Evolutionary conservation across 2,888 invertebrate genomes (phyloP).

Genomic region (Hypomecis atomaria): DNA sequence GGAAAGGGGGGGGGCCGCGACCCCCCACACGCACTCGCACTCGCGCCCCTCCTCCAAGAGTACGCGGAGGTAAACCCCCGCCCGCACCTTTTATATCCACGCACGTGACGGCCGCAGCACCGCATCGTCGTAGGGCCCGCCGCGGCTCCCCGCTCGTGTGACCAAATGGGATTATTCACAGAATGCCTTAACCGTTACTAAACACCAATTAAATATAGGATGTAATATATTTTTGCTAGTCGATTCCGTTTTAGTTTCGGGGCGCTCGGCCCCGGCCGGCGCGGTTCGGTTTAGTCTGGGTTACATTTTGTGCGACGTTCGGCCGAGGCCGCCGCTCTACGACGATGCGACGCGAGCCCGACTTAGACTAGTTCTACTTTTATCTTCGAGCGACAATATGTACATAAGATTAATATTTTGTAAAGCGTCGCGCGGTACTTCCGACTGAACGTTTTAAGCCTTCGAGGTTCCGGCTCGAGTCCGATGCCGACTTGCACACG

Average conservation of each 20-base stretch:
- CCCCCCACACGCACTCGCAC: slow-evolving; percentile 81
- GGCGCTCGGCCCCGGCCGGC: slow-evolving; percentile 33
- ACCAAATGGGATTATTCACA: slow-evolving; percentile 23
- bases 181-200: slow-evolving; percentile 39
- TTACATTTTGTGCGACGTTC: slow-evolving; percentile 23
- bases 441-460: slow-evolving; percentile 44
- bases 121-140: slow-evolving; percentile 32
- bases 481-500: slow-evolving; percentile 38
- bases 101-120: slow-evolving; percentile 46
- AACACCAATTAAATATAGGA: slow-evolving; percentile 47
- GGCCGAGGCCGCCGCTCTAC: slow-evolving; percentile 25
- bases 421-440: slow-evolving; percentile 71
- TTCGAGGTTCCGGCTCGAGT: slow-evolving; percentile 43
- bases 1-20: slow-evolving; percentile 86
- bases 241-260: slow-evolving; percentile 20
- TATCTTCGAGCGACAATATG: slow-evolving; percentile 85
- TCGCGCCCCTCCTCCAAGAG: slow-evolving; percentile 84
- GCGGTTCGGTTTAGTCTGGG: slow-evolving; percentile 21
- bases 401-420: slow-evolving; percentile 84
- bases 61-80: slow-evolving; percentile 80
- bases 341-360: slow-evolving; percentile 40
- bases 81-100: slow-evolving; percentile 63
- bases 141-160: slow-evolving; percentile 14
- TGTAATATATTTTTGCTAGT: slow-evolving; percentile 31
- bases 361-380: slow-evolving; percentile 74